These are phyloP conservation scores for Metalampra italica DNA, from an alignment of 2,888 invertebrate genomes.

Conservation along the genomic window DNA sequence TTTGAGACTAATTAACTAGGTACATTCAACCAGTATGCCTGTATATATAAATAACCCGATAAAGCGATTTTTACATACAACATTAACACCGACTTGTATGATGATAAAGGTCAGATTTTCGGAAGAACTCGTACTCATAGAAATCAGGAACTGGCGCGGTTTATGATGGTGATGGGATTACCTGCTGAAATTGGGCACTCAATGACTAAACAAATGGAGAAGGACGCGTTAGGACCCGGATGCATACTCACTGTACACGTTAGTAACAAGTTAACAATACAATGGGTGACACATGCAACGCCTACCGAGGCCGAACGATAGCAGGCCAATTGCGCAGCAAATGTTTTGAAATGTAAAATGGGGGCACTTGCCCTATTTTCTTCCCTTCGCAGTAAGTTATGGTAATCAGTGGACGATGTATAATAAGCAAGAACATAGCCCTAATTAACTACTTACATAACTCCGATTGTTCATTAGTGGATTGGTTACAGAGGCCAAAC, in stretches of 20 bases:
- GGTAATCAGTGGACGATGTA: conserved; percentile 21
- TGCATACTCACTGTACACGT: conserved; percentile 32
- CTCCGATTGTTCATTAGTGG: conserved; percentile 21
- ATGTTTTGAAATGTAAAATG: conserved; percentile 15
- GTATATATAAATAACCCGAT: too few species aligned
- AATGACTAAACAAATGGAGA: conserved; percentile 44
- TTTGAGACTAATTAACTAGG: too few species aligned
- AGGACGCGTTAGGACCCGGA: conserved; percentile 46
- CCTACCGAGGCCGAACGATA: conserved; percentile 38
- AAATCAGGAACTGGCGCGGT: too few species aligned
- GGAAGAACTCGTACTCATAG: too few species aligned
- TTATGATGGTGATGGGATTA: too few species aligned
- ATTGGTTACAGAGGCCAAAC: conserved; percentile 7
- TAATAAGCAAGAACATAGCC: conserved; percentile 27
- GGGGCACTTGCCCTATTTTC: neutral
- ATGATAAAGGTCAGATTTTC: too few species aligned
- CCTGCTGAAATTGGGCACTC: neutral
- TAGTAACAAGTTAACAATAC: conserved; percentile 26
- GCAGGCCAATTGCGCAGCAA: conserved; percentile 50
- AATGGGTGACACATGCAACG: conserved; percentile 27
- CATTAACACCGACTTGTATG: too few species aligned
- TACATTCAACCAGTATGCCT: too few species aligned
- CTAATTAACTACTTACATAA: conserved; percentile 35
- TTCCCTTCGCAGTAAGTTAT: conserved; percentile 10
- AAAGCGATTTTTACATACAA: too few species aligned